Conservation (phyloP, 2,797 vertebrate genomes). For the Catharus ustulatus region DNA sequence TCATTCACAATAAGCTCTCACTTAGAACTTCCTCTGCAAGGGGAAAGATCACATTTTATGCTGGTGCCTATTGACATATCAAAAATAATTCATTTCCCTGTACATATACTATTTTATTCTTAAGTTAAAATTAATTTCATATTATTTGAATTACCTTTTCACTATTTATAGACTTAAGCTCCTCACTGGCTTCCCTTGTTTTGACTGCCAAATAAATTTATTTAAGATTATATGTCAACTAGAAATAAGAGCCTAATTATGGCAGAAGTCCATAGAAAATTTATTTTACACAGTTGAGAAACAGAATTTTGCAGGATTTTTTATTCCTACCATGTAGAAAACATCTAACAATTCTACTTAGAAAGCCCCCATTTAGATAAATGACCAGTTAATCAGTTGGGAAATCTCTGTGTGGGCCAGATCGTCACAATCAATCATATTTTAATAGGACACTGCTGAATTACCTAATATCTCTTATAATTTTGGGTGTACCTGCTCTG, state of each 20-base stretch:
- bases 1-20: neutral
- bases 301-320: neutral
- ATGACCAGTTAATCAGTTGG: neutral
- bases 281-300: neutral
- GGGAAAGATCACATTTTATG: neutral
- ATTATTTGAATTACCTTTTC: neutral
- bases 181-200: neutral
- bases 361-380: neutral
- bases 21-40: neutral
- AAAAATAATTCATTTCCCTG: neutral
- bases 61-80: neutral
- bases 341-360: neutral
- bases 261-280: neutral
- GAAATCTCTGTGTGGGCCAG: neutral
- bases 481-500: neutral
- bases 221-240: neutral
- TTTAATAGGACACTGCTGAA: neutral
- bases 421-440: neutral
- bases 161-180: neutral
- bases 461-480: neutral
- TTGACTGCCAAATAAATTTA: slow-evolving; percentile 5
- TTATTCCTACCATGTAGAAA: neutral
- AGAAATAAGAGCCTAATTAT: neutral
- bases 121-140: neutral
- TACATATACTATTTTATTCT: neutral